phyloP scores from a whole-genome alignment of 2,113 vertebrate genomes.

The Anhinga rufa region DNA sequence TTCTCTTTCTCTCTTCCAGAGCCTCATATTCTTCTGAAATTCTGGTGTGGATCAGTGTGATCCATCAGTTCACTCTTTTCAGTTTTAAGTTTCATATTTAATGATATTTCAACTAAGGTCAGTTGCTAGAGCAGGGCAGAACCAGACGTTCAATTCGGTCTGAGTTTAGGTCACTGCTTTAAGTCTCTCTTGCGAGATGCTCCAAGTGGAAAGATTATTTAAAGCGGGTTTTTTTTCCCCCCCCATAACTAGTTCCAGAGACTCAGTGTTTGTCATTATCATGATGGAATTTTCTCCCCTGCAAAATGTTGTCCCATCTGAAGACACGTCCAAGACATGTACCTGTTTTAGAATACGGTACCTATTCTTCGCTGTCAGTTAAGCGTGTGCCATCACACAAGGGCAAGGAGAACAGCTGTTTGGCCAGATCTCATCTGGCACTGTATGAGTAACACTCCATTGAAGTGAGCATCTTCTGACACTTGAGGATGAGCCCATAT shows the following conservation, averaged over 20 bases:
- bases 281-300: neutral
- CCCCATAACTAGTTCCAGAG: neutral
- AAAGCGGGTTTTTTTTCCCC: neutral
- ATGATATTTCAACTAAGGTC: neutral
- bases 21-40: neutral
- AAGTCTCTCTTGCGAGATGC: neutral
- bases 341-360: fast-evolving
- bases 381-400: neutral
- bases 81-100: neutral
- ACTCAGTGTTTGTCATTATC: neutral
- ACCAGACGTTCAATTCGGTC: neutral
- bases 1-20: neutral
- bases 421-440: neutral
- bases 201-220: neutral
- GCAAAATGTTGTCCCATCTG: neutral
- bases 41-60: neutral
- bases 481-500: neutral
- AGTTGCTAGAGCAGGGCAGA: neutral
- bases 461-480: neutral
- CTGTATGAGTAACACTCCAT: fast-evolving
- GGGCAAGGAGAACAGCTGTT: neutral
- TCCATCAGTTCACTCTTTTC: neutral
- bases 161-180: neutral
- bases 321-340: fast-evolving
- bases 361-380: neutral